Percentiles rank a stretch among this genome's conserved stretches.
phyloP scores from a whole-genome alignment of 2,113 vertebrate species.

The Petaurus breviceps region DNA sequence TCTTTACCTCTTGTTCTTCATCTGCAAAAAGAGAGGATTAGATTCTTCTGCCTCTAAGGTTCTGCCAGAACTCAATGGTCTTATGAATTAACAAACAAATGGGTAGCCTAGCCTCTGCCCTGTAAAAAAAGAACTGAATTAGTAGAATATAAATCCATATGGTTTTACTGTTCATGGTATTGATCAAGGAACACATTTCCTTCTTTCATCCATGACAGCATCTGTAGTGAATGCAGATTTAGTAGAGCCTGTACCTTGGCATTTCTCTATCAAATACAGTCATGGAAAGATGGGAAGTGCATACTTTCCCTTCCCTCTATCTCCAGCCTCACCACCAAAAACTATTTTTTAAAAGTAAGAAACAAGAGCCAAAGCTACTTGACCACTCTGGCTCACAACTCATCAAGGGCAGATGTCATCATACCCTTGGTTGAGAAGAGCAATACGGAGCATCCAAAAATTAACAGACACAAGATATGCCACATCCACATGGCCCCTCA shows the following conservation, averaged over 20 bases:
- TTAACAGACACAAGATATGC: constrained; percentile 66
- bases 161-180: neutral
- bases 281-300: neutral
- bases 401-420: constrained; percentile 2
- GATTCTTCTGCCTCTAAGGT: neutral
- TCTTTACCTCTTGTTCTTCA: neutral
- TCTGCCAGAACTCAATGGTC: neutral
- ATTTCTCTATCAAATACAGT: neutral
- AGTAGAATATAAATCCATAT: neutral
- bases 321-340: neutral
- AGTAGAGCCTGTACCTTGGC: neutral
- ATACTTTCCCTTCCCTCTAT: neutral
- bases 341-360: neutral
- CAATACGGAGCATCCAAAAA: constrained; percentile 75
- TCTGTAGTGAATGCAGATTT: neutral
- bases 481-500: constrained; percentile 20
- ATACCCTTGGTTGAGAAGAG: constrained; percentile 62
- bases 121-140: neutral
- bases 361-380: neutral
- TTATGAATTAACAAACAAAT: neutral
- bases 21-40: neutral
- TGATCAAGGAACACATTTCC: neutral
- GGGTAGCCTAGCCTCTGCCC: neutral
- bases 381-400: constrained; percentile 23
- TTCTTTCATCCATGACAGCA: neutral